Evolutionary conservation across 1,140 invertebrate species (phyloP).

Genomic region (Aphis craccivora): DNA sequence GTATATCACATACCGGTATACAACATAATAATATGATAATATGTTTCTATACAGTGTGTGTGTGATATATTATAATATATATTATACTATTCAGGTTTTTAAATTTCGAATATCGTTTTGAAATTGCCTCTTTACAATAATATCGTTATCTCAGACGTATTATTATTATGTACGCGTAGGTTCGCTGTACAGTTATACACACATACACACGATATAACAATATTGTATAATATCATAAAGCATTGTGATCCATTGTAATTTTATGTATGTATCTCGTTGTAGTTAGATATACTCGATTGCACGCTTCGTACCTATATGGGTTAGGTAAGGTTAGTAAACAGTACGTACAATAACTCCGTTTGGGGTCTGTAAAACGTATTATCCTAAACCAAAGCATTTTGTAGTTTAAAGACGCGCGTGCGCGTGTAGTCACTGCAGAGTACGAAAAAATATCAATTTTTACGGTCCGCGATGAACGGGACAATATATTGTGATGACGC

Average conservation of each 20-base stretch:
- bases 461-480: too few species aligned
- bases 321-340: not conserved
- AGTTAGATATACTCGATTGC: not conserved
- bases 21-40: not conserved
- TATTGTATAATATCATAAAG: not conserved
- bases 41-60: not conserved
- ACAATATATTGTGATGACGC: too few species aligned
- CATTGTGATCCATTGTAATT: not conserved
- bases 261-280: not conserved
- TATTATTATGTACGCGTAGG: not conserved
- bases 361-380: too few species aligned
- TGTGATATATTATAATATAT: not conserved
- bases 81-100: not conserved
- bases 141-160: not conserved
- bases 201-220: not conserved
- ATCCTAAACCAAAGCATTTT: too few species aligned
- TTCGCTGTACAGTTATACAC: not conserved
- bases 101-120: not conserved
- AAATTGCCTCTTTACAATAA: not conserved
- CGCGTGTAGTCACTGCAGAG: too few species aligned
- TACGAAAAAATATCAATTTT: too few species aligned
- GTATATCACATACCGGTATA: not conserved
- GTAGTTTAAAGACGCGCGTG: too few species aligned
- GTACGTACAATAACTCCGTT: not conserved
- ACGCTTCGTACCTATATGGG: not conserved